Conservation (phyloP, 30 jellyfish, hydroid and myxozoan species). For the Pelagia noctiluca region DNA sequence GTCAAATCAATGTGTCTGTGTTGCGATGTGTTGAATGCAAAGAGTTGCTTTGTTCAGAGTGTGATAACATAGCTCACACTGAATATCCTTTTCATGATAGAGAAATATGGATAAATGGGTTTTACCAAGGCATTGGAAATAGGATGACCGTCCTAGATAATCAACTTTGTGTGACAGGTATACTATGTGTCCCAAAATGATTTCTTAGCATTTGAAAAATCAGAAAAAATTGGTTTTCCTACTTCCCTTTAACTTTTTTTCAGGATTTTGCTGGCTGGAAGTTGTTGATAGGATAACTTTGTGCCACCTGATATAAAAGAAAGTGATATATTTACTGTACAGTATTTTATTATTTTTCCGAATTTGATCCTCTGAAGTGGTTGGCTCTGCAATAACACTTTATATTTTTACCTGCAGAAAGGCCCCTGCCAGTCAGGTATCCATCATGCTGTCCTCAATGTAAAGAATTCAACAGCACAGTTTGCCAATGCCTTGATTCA, state of each 20-base stretch:
- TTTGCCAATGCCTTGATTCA: too few relatives aligned
- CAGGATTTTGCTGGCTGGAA: not conserved
- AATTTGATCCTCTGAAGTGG: not conserved
- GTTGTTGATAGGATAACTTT: constrained; percentile 1
- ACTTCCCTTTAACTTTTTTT: too few relatives aligned
- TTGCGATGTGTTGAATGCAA: constrained; percentile 14
- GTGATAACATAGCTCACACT: constrained; percentile 15
- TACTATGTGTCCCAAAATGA: too few relatives aligned
- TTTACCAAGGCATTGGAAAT: constrained; percentile 28
- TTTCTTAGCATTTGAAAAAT: too few relatives aligned
- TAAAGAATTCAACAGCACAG: too few relatives aligned
- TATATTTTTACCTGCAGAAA: not conserved
- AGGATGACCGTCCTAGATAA: constrained; percentile 7
- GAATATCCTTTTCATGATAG: constrained; percentile 43
- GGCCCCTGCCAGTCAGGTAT: constrained; percentile 31
- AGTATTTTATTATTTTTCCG: not conserved
- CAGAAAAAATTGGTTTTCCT: too few relatives aligned
- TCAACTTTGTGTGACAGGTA: constrained; percentile 14
- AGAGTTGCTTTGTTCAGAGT: not conserved
- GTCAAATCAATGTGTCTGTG: not conserved
- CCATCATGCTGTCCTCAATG: constrained; percentile 29
- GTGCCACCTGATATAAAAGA: too few relatives aligned
- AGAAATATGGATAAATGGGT: constrained; percentile 35
- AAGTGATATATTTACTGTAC: not conserved
- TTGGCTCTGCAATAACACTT: not conserved